Evolutionary conservation across 2,113 vertebrate genomes (phyloP).

Genomic region (Ardeotis arabs): DNA sequence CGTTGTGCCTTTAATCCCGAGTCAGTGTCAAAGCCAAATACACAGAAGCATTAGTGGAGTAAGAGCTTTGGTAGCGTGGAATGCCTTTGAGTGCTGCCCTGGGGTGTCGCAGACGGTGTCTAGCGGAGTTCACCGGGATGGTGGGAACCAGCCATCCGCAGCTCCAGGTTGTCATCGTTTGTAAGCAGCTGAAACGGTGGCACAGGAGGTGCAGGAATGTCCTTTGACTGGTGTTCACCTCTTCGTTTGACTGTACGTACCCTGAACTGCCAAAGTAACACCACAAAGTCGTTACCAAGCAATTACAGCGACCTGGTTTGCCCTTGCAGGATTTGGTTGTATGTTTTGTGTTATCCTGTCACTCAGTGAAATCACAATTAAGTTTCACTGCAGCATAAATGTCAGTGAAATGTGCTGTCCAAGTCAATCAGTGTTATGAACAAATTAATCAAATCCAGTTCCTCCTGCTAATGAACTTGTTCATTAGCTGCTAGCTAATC

Average conservation of each 20-base stretch:
- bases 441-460: conserved; percentile 65
- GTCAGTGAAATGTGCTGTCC: conserved; percentile 70
- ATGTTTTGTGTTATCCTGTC: conserved; percentile 63
- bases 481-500: background rate
- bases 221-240: background rate
- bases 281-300: conserved; percentile 42
- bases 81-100: background rate
- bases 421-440: conserved; percentile 62
- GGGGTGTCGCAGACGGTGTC: background rate
- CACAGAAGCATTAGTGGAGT: background rate
- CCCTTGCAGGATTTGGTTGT: conserved; percentile 35
- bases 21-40: background rate
- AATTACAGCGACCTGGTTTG: conserved; percentile 32
- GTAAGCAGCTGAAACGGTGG: background rate
- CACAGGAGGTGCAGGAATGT: background rate
- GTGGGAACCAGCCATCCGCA: background rate
- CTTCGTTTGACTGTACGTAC: background rate
- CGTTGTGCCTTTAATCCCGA: background rate
- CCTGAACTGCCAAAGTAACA: background rate
- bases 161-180: background rate
- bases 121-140: background rate
- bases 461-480: conserved; percentile 52
- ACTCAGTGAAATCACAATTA: conserved; percentile 62
- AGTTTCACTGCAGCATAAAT: conserved; percentile 60
- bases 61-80: background rate